Conservation (phyloP, 2,113 vertebrate genomes). For the Nothocercus nigrocapillus region DNA sequence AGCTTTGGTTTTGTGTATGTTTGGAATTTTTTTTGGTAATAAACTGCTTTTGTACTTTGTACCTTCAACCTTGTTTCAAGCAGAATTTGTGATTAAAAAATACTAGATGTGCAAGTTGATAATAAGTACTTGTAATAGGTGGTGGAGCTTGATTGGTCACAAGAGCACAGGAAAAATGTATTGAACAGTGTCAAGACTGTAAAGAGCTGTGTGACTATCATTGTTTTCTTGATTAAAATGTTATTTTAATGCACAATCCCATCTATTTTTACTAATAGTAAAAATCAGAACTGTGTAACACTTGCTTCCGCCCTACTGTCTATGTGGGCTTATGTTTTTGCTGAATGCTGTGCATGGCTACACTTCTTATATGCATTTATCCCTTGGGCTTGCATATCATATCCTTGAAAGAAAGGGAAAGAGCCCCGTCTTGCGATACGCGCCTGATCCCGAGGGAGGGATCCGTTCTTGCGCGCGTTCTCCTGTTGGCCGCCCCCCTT, state of each 20-base stretch:
- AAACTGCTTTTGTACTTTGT: background rate
- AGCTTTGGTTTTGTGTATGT: background rate
- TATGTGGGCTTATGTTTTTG: background rate
- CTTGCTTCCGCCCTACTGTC: accelerated
- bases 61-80: background rate
- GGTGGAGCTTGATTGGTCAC: accelerated
- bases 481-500: too few species aligned
- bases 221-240: background rate
- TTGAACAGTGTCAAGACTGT: accelerated
- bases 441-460: too few species aligned
- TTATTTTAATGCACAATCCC: accelerated
- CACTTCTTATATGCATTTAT: accelerated
- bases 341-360: too few species aligned
- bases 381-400: accelerated
- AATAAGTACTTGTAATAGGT: background rate
- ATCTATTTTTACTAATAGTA: accelerated
- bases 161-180: accelerated
- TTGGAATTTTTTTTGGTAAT: background rate
- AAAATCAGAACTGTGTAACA: accelerated
- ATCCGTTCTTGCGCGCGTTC: too few species aligned
- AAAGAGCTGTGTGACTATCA: accelerated
- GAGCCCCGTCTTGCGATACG: too few species aligned
- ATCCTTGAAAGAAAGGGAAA: too few species aligned
- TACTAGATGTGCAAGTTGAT: background rate
- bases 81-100: background rate